phyloP scores from a whole-genome alignment of 2,888 invertebrate genomes.

The Rhagium mordax region DNA sequence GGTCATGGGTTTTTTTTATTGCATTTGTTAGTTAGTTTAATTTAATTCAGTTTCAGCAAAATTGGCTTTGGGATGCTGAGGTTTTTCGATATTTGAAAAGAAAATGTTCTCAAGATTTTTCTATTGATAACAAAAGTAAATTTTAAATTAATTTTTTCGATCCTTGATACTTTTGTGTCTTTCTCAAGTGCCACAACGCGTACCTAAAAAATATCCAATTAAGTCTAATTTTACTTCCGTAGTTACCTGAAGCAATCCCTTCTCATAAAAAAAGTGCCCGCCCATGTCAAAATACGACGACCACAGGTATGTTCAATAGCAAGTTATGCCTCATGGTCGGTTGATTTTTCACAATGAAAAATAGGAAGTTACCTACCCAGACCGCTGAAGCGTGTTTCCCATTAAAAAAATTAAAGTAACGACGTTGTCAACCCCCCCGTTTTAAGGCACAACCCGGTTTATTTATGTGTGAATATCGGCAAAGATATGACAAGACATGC shows the following conservation, averaged over 20 bases:
- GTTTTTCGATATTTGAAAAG: too few species aligned
- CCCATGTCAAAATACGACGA: constrained; percentile 11
- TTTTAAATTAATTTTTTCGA: too few species aligned
- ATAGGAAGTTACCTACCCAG: constrained; percentile 48
- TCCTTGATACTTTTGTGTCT: too few species aligned
- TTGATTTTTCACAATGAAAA: constrained; percentile 52
- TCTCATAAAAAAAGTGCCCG: not conserved
- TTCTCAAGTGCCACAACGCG: too few species aligned
- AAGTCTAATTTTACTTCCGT: not conserved
- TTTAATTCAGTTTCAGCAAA: too few species aligned
- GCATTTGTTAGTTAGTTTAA: too few species aligned
- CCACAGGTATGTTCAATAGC: constrained; percentile 23
- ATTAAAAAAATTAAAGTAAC: constrained; percentile 36
- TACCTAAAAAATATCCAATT: not conserved
- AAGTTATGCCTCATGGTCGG: constrained; percentile 43
- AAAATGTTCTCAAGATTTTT: too few species aligned
- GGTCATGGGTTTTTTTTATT: too few species aligned
- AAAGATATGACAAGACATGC: not conserved
- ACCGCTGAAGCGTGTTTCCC: constrained; percentile 50
- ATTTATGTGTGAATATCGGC: constrained; percentile 8
- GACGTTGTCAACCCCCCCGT: constrained; percentile 17
- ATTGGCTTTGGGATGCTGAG: too few species aligned
- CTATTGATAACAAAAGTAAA: too few species aligned
- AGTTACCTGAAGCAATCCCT: not conserved
- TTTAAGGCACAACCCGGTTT: constrained; percentile 2